Evolutionary conservation across 2,888 invertebrate species (phyloP).

Genomic region (Crioceris asparagi): DNA sequence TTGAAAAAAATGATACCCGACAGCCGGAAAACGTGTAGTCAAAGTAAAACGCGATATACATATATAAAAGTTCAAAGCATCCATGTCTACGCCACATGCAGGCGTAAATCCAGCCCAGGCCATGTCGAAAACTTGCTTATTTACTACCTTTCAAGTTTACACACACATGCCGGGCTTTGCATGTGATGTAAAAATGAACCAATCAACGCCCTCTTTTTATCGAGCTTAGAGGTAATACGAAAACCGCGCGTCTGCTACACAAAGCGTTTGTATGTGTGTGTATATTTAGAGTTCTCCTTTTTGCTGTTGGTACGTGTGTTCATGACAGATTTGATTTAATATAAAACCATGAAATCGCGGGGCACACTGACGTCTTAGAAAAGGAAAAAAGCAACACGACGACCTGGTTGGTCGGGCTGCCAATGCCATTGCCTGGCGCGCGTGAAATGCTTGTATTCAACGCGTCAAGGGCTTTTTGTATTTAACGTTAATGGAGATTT

Average conservation of each 20-base stretch:
- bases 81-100: slow-evolving; percentile 31
- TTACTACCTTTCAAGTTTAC: slow-evolving; percentile 30
- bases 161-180: slow-evolving; percentile 22
- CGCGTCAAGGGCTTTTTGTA: too few relatives aligned
- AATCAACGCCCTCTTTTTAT: slow-evolving; percentile 33
- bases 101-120: slow-evolving; percentile 30
- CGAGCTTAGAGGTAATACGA: slow-evolving; percentile 27
- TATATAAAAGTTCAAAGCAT: slow-evolving; percentile 33
- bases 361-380: too few relatives aligned
- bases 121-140: slow-evolving; percentile 37
- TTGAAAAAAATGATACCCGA: slow-evolving; percentile 5
- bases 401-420: too few relatives aligned
- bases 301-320: slow-evolving; percentile 20
- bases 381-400: too few relatives aligned
- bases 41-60: slow-evolving; percentile 6
- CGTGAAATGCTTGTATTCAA: too few relatives aligned
- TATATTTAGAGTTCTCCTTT: slow-evolving; percentile 21
- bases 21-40: slow-evolving; percentile 8
- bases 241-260: slow-evolving; percentile 21
- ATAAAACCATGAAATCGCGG: slow-evolving; percentile 20
- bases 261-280: slow-evolving; percentile 13
- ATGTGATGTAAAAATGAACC: slow-evolving; percentile 33
- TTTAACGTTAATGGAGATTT: too few relatives aligned
- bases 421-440: too few relatives aligned
- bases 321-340: slow-evolving; percentile 27